These are phyloP conservation scores for Lerista edwardsae DNA, from an alignment of 2,797 vertebrate genomes.

Conservation along the genomic window DNA sequence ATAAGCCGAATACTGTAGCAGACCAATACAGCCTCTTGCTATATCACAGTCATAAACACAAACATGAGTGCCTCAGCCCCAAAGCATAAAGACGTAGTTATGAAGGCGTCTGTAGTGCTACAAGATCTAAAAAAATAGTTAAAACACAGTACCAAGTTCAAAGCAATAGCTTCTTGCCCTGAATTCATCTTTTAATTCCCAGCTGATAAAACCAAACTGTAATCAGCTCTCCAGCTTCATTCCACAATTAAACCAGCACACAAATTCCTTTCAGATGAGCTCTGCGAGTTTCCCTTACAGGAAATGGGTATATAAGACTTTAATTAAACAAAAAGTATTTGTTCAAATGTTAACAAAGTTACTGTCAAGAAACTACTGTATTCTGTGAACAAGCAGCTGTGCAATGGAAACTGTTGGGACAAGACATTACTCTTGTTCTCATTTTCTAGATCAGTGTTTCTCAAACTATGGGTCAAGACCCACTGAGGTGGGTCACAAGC, in stretches of 20 bases:
- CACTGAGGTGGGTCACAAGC: no score
- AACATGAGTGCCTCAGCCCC: background rate
- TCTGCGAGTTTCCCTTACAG: background rate
- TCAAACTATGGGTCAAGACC: no score
- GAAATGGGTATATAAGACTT: background rate
- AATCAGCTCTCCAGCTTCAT: background rate
- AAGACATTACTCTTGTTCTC: background rate
- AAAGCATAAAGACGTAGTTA: background rate
- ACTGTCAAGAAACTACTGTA: background rate
- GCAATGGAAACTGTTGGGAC: background rate
- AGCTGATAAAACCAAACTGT: background rate
- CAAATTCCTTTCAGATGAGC: background rate
- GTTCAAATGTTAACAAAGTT: background rate
- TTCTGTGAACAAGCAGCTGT: conserved; percentile 6
- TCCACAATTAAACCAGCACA: background rate
- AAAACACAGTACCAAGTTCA: background rate
- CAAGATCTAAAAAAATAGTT: background rate
- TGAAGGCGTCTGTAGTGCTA: background rate
- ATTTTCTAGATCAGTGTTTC: background rate
- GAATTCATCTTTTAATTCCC: background rate
- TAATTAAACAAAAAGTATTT: background rate
- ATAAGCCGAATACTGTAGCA: background rate
- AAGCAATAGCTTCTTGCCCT: background rate
- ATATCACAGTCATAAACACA: background rate
- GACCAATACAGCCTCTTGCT: background rate